phyloP scores from a whole-genome alignment of 2,113 vertebrate genomes.

The Podocnemis expansa region DNA sequence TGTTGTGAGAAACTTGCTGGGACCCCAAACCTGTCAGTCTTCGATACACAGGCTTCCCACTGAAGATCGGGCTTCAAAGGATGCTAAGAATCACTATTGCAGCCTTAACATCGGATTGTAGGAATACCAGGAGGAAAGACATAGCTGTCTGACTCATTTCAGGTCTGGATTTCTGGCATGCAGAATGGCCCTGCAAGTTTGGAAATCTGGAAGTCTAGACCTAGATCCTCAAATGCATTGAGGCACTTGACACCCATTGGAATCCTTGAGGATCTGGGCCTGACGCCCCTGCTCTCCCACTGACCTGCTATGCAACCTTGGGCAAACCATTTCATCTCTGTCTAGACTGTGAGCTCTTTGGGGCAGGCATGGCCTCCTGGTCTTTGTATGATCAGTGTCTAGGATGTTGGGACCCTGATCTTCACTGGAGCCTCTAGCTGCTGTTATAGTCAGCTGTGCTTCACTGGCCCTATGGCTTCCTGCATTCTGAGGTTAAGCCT shows the following conservation, averaged over 20 bases:
- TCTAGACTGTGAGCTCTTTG: fast-evolving
- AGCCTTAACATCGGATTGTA: not conserved
- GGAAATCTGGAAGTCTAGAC: fast-evolving
- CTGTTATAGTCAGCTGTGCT: not conserved
- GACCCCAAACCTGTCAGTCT: fast-evolving
- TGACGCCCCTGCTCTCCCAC: not conserved
- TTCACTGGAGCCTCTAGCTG: not conserved
- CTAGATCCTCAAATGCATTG: not conserved
- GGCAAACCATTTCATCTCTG: not conserved
- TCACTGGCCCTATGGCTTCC: fast-evolving
- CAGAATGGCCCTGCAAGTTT: not conserved
- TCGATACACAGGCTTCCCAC: fast-evolving
- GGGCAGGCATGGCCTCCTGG: not conserved
- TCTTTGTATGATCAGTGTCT: fast-evolving
- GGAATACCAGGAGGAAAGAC: fast-evolving
- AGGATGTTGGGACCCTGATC: fast-evolving
- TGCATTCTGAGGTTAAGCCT: not conserved
- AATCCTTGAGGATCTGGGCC: not conserved
- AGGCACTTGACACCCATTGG: no score
- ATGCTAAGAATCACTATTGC: not conserved
- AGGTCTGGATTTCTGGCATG: fast-evolving
- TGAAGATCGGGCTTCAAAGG: not conserved
- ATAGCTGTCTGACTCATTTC: fast-evolving
- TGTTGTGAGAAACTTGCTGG: not conserved
- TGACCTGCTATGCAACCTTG: not conserved